Conservation (phyloP, 2,113 vertebrate genomes). For the Prunella fulvescens region DNA sequence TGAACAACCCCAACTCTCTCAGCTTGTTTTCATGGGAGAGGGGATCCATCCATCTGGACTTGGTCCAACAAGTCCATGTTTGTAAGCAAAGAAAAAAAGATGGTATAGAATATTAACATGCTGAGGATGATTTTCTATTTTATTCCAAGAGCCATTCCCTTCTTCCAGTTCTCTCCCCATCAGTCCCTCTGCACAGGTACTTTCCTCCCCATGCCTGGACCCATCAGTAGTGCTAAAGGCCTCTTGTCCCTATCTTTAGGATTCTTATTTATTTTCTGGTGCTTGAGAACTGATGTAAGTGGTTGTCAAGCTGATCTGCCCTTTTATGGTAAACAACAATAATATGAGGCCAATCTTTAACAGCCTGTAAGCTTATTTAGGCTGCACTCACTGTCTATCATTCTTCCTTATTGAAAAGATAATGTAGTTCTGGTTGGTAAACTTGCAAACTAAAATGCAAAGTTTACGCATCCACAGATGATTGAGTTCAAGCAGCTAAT, state of each 20-base stretch:
- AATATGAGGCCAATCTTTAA: neutral
- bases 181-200: neutral
- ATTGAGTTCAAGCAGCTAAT: neutral
- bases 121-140: neutral
- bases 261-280: neutral
- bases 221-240: neutral
- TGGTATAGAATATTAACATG: neutral
- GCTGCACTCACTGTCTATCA: neutral
- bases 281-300: neutral
- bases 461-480: neutral
- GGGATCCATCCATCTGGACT: neutral
- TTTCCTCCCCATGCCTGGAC: neutral
- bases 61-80: accelerated
- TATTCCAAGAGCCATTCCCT: neutral
- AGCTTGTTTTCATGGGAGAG: neutral
- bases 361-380: neutral
- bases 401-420: neutral
- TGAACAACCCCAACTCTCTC: neutral
- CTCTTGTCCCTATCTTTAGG: neutral
- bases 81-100: neutral
- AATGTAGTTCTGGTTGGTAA: neutral
- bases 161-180: neutral
- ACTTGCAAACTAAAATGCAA: neutral
- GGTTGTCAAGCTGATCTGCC: neutral
- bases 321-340: neutral